Conservation (phyloP, 2,797 vertebrate species). For the Hemibagrus guttatus region DNA sequence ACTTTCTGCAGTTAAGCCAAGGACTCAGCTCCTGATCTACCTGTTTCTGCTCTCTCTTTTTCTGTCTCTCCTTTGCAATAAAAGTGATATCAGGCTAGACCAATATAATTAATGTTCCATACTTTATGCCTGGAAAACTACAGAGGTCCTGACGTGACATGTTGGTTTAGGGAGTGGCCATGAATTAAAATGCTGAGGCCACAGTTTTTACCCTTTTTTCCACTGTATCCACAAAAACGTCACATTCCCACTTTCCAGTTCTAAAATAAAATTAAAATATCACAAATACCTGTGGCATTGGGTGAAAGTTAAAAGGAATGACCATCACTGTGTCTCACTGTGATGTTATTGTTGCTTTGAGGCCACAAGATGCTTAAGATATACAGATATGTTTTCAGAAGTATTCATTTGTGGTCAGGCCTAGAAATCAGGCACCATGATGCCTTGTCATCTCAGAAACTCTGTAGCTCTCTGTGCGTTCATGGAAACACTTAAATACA, state of each 20-base stretch:
- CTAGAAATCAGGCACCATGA: background rate
- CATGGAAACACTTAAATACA: slow-evolving; percentile 16
- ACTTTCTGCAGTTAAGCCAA: slow-evolving; percentile 77
- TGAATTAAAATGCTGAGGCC: slow-evolving; percentile 11
- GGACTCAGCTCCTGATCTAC: slow-evolving; percentile 66
- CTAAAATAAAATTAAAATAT: background rate
- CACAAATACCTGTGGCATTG: background rate
- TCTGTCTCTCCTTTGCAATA: slow-evolving; percentile 53
- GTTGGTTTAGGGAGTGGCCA: background rate
- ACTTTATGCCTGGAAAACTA: slow-evolving; percentile 13
- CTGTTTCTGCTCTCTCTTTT: slow-evolving; percentile 54
- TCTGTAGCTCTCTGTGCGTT: background rate
- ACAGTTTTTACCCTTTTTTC: background rate
- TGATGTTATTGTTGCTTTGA: background rate
- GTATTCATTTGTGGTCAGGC: background rate
- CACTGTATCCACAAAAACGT: background rate
- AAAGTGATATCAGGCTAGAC: slow-evolving; percentile 36
- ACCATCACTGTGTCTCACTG: background rate
- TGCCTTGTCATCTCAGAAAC: background rate
- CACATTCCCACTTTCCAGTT: background rate
- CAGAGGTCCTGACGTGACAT: background rate
- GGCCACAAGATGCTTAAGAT: background rate
- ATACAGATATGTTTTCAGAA: background rate
- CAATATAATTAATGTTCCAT: slow-evolving; percentile 23
- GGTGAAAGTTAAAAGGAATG: background rate